Evolutionary conservation across 2,888 invertebrate genomes (phyloP).

Genomic region (Mythimna vitellina): DNA sequence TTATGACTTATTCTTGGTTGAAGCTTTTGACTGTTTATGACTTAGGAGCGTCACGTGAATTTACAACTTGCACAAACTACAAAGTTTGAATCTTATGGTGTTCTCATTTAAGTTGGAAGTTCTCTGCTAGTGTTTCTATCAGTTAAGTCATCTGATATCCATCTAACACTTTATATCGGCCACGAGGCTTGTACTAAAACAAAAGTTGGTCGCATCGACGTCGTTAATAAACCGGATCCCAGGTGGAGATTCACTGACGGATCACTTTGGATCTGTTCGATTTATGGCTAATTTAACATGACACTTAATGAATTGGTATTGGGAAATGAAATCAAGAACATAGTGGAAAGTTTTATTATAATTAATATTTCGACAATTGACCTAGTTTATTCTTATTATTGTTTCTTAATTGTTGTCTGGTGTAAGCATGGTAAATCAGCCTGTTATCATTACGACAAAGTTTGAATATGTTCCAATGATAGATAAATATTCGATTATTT

Average conservation of each 20-base stretch:
- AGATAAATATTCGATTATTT: not conserved
- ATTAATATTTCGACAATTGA: slow-evolving; percentile 24
- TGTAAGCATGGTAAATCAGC: not conserved
- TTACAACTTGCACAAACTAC: not conserved
- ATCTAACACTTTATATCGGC: slow-evolving; percentile 72
- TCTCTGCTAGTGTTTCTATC: not conserved
- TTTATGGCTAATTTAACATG: slow-evolving; percentile 59
- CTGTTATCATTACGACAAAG: not conserved
- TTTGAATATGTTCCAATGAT: not conserved
- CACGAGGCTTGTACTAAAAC: slow-evolving; percentile 77
- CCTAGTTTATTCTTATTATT: slow-evolving; percentile 32
- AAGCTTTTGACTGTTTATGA: slow-evolving; percentile 16
- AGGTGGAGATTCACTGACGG: slow-evolving; percentile 79
- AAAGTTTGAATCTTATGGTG: slow-evolving; percentile 18
- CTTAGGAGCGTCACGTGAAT: slow-evolving; percentile 23
- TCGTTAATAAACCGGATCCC: slow-evolving; percentile 82
- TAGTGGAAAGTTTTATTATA: slow-evolving; percentile 42
- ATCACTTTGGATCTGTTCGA: slow-evolving; percentile 63
- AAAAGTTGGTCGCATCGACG: slow-evolving; percentile 82
- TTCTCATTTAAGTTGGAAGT: not conserved
- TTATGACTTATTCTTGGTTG: slow-evolving; percentile 52
- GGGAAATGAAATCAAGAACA: slow-evolving; percentile 46
- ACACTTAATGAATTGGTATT: slow-evolving; percentile 55
- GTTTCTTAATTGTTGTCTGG: slow-evolving; percentile 8
- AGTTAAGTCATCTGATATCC: slow-evolving; percentile 54